phyloP scores from a whole-genome alignment of 2,888 invertebrate genomes.

The Osedax frankpressi region DNA sequence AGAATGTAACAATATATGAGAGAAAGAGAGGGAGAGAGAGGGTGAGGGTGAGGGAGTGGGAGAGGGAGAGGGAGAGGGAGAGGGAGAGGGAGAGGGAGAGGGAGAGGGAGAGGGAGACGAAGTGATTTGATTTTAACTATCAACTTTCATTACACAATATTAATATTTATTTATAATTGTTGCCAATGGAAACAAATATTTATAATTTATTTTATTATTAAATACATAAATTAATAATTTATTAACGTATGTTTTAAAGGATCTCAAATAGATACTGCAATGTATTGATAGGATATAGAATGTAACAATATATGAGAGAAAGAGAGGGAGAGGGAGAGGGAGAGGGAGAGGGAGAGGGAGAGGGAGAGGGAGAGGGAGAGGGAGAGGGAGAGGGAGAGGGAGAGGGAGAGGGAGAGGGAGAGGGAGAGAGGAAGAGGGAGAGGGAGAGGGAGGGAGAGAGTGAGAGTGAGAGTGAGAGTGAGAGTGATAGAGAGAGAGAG shows the following conservation, averaged over 20 bases:
- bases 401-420: conserved; percentile 15
- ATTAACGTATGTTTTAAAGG: not conserved
- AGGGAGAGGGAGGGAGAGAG: not conserved
- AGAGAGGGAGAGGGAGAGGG: not conserved
- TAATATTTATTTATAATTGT: too few relatives aligned
- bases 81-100: conserved; percentile 6
- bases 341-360: conserved; percentile 52
- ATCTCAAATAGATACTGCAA: not conserved
- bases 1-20: too few relatives aligned
- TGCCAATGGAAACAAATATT: too few relatives aligned
- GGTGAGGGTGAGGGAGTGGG: too few relatives aligned
- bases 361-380: conserved; percentile 65
- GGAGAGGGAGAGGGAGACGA: not conserved
- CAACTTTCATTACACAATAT: too few relatives aligned
- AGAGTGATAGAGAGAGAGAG: too few relatives aligned
- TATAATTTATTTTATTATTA: too few relatives aligned
- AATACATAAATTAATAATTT: too few relatives aligned
- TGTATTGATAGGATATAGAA: too few relatives aligned
- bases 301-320: too few relatives aligned
- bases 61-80: conserved; percentile 1
- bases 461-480: conserved; percentile 18
- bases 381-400: conserved; percentile 41
- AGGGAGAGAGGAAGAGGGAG: not conserved
- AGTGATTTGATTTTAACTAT: too few relatives aligned
- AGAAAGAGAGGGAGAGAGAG: too few relatives aligned